A percentile compares a stretch with the other conserved stretches of the same genome.
Evolutionary conservation across 1,140 invertebrate species (phyloP).

Genomic region (Macrobrachium rosenbergii): DNA sequence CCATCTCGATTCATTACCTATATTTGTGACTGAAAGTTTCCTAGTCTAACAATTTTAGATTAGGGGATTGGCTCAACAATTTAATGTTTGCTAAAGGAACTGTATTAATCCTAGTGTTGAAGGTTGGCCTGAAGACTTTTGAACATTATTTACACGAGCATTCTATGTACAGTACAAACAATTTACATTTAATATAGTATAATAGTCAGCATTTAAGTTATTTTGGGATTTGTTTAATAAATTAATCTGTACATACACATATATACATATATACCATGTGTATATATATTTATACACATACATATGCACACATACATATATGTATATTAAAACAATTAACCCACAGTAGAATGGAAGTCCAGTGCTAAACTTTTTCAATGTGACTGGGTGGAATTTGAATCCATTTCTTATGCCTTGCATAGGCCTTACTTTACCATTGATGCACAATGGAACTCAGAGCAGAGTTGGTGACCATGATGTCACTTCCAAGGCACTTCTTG

Average conservation of each 20-base stretch:
- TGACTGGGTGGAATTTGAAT: no score
- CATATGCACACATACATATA: conserved; percentile 30
- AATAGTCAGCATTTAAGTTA: conserved; percentile 10
- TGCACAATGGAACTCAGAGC: no score
- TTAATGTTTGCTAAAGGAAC: conserved; percentile 21
- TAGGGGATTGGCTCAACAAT: conserved; percentile 14
- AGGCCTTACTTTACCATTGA: no score
- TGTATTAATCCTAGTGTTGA: conserved; percentile 33
- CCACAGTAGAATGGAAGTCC: no score
- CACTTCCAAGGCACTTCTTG: no score
- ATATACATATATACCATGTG: conserved; percentile 27
- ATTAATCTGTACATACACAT: conserved; percentile 1
- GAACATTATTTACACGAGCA: background rate
- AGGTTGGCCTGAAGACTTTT: conserved; percentile 25
- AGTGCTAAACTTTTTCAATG: no score
- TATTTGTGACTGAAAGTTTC: conserved; percentile 33
- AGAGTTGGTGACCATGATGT: no score
- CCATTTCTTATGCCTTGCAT: no score
- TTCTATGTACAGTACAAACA: background rate
- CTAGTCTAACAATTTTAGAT: conserved; percentile 25
- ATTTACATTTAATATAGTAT: background rate
- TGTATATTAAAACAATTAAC: background rate
- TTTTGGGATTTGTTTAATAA: background rate
- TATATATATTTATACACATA: conserved; percentile 33
- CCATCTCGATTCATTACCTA: conserved; percentile 21